Percentiles rank a stretch among this genome's conserved stretches.
These are phyloP conservation scores for Cochlearius cochlearius DNA, from an alignment of 2,113 vertebrate species.

Conservation along the genomic window DNA sequence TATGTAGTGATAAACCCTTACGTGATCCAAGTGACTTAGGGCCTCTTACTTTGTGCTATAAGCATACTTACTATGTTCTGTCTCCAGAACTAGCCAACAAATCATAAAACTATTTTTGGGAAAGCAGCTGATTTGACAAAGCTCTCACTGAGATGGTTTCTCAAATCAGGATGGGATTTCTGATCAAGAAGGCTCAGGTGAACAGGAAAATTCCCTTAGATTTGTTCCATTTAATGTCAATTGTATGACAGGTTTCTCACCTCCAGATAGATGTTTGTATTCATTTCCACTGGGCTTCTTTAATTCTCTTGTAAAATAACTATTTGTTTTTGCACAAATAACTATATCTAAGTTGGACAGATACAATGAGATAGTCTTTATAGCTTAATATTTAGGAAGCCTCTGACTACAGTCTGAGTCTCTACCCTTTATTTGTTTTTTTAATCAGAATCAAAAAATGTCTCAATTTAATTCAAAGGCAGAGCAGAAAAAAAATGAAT, in stretches of 20 bases:
- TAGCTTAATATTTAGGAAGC: not conserved
- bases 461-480: not conserved
- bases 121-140: not conserved
- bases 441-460: not conserved
- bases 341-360: not conserved
- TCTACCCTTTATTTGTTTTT: not conserved
- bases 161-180: not conserved
- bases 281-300: not conserved
- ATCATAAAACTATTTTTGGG: not conserved
- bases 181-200: not conserved
- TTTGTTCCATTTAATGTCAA: not conserved
- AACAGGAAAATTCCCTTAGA: not conserved
- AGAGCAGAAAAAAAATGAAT: not conserved
- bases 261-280: not conserved
- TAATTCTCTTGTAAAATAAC: not conserved
- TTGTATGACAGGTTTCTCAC: not conserved
- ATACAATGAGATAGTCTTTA: not conserved
- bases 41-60: not conserved
- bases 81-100: not conserved
- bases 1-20: not conserved
- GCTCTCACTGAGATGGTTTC: not conserved
- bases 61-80: not conserved
- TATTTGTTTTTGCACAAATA: not conserved
- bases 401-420: not conserved
- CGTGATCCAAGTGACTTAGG: not conserved